These are phyloP conservation scores for Rhorus exstirpatorius DNA, from an alignment of 2,888 invertebrate genomes.

Conservation along the genomic window DNA sequence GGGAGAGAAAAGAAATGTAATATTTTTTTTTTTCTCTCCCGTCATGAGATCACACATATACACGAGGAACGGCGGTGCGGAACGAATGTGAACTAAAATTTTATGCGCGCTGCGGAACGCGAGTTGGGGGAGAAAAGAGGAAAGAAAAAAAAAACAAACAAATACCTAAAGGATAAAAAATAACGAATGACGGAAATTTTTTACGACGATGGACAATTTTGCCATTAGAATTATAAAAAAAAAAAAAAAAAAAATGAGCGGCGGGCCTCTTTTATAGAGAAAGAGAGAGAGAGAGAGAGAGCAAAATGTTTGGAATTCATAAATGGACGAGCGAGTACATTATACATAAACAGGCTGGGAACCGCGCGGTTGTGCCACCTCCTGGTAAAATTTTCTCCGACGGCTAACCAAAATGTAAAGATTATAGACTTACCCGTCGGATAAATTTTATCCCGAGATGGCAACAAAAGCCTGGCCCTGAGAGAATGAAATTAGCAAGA, in stretches of 20 bases:
- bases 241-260: slow-evolving; percentile 20
- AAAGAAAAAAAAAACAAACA: slow-evolving; percentile 6
- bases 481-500: slow-evolving; percentile 39
- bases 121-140: no score
- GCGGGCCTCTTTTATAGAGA: slow-evolving; percentile 48
- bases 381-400: no score
- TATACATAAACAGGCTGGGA: slow-evolving; percentile 31
- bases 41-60: background rate
- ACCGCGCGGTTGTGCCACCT: no score
- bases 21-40: slow-evolving; percentile 15
- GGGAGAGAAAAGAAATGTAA: slow-evolving; percentile 33
- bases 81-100: slow-evolving; percentile 34
- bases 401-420: no score
- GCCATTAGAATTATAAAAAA: slow-evolving; percentile 48
- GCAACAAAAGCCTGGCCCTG: no score
- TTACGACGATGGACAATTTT: slow-evolving; percentile 44
- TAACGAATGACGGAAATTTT: slow-evolving; percentile 28
- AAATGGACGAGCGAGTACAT: slow-evolving; percentile 53
- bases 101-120: slow-evolving; percentile 66
- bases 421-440: no score
- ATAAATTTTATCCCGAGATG: no score
- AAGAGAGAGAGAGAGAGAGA: no score
- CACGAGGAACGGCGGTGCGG: no score
- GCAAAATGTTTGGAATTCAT: slow-evolving; percentile 42
- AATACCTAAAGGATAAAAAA: background rate